Evolutionary conservation across 1,140 invertebrate species (phyloP), one percentile per base, ranked within the genome.

Genomic region (Tetraneura akinire): DNA sequence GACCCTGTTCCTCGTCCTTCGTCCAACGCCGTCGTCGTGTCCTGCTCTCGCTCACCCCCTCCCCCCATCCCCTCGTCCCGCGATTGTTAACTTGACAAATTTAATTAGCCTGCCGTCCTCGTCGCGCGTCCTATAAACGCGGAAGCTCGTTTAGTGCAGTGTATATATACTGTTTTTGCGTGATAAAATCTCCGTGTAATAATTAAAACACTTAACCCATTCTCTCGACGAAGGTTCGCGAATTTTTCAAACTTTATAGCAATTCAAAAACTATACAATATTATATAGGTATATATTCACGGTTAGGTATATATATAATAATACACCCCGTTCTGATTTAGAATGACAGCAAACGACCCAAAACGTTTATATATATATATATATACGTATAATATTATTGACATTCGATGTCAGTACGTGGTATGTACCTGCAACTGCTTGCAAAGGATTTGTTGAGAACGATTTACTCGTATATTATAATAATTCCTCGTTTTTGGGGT

Each of bases 161-260:
- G 32, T 66, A 3, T 37, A 45, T n/a, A n/a, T n/a, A n/a, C n/a
- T n/a, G 68, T 71, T 71, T 71, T 71, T 71, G 16, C 23, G 42
- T 37, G 55, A 62, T 47, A 78, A 62, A 78, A 78, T 78, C 45
- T 29, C 47, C 68, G 1, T 1, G 57, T 32, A 32, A 37, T 62
- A 78, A 78, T 78, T 62, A 78, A 78, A 78, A 78, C 74, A 78
- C 74, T 78, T 78, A 78, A 78, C 74, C 74, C 74, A 55, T 78
- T 78, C 13, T 6, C 16, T 13, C 10, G 37, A n/a, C 74, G 64
- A 26, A 21, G 32, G 32, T 37, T 8, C 32, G 73, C 51, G 26
- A 55, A 78, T 78, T 78, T 78, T 62, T 78, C 55, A 23, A 42
- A 23, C 53, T 53, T 23, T 37, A n/a, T n/a, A 37, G 32, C 10